phyloP scores from a whole-genome alignment of 2,797 vertebrate species.

The Channallabes apus region DNA sequence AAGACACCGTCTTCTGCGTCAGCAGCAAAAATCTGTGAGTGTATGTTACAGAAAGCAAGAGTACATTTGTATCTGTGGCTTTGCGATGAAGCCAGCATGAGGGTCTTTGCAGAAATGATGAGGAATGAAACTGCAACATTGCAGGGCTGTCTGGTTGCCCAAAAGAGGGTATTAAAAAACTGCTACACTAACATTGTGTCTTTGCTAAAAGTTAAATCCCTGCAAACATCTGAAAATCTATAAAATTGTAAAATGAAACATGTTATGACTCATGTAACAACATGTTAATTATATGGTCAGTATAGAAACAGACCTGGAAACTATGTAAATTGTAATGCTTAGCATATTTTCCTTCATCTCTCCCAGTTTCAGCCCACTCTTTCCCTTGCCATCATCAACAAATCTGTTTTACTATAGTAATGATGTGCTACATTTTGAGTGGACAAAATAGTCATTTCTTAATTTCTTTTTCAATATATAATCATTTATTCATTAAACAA shows the following conservation, averaged over 20 bases:
- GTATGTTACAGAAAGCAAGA: background rate
- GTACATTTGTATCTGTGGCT: background rate
- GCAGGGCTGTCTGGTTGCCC: slow-evolving; percentile 35
- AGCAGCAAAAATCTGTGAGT: background rate
- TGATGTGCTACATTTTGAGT: background rate
- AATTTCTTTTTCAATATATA: background rate
- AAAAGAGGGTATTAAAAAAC: slow-evolving; percentile 24
- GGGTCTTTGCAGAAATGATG: slow-evolving; percentile 54
- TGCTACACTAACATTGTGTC: background rate
- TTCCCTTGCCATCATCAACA: slow-evolving; percentile 27
- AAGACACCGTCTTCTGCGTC: slow-evolving; percentile 20
- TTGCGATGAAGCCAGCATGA: slow-evolving; percentile 29
- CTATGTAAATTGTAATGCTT: slow-evolving; percentile 37
- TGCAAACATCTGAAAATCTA: background rate
- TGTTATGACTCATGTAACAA: slow-evolving; percentile 23
- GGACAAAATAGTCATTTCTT: background rate
- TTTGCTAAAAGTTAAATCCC: background rate
- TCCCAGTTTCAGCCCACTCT: slow-evolving; percentile 24
- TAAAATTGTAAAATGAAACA: background rate
- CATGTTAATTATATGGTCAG: slow-evolving; percentile 11
- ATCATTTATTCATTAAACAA: slow-evolving; percentile 17
- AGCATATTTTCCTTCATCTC: slow-evolving; percentile 44
- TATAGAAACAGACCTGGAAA: slow-evolving; percentile 42
- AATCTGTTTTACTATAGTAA: background rate
- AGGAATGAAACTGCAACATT: slow-evolving; percentile 47